These are phyloP conservation scores for Dryoscopus gambensis DNA, from an alignment of 2,113 vertebrate species.

Conservation along the genomic window DNA sequence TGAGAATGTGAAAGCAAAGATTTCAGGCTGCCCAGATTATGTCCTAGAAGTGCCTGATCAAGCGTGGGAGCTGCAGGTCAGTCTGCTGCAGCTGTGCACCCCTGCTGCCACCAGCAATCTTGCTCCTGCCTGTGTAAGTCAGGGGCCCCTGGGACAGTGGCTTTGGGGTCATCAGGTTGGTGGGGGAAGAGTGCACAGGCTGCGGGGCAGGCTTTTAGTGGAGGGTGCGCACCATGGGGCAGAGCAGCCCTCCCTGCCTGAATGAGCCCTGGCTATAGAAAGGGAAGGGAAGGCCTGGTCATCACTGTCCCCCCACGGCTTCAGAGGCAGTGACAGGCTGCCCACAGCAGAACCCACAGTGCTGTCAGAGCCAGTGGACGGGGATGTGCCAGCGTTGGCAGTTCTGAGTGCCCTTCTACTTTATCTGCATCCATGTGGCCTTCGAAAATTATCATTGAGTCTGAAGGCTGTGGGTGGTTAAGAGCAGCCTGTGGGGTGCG, in stretches of 20 bases:
- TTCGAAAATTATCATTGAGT: neutral
- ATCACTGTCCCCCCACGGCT: fast-evolving
- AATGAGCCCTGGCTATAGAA: fast-evolving
- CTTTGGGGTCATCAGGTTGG: neutral
- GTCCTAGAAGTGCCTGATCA: neutral
- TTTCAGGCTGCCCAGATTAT: fast-evolving
- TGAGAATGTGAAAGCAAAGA: neutral
- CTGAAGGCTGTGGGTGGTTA: neutral
- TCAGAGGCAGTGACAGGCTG: fast-evolving
- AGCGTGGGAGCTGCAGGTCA: neutral
- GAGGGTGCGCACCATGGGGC: fast-evolving
- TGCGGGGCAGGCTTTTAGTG: fast-evolving
- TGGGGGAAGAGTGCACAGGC: fast-evolving
- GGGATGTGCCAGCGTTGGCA: neutral
- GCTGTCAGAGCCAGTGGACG: neutral
- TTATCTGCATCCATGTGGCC: neutral
- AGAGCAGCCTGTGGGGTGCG: neutral
- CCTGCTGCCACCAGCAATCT: neutral
- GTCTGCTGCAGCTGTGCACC: neutral
- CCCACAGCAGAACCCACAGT: neutral
- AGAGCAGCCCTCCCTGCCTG: neutral
- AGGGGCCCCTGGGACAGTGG: neutral
- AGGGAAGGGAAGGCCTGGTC: neutral
- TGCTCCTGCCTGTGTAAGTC: neutral
- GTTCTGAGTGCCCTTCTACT: neutral